Evolutionary conservation across 2,797 vertebrate species (phyloP).

Genomic region (Spatula versicolor): DNA sequence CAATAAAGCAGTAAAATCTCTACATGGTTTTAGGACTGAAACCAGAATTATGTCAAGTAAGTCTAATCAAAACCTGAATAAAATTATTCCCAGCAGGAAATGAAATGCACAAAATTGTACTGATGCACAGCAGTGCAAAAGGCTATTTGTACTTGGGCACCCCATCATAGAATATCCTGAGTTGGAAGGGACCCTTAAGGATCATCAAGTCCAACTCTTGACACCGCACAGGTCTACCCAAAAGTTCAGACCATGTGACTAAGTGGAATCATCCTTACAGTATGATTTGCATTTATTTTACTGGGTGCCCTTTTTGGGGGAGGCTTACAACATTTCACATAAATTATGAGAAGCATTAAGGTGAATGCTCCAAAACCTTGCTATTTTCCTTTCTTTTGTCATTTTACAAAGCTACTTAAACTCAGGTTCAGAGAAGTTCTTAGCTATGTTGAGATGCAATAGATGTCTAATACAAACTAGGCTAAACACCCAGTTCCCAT

Average conservation of each 20-base stretch:
- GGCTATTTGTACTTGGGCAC: background rate
- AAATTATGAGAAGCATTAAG: background rate
- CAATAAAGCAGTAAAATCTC: background rate
- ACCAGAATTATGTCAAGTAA: background rate
- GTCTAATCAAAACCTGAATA: background rate
- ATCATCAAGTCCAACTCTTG: too few relatives aligned
- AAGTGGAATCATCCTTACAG: background rate
- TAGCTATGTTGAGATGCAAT: background rate
- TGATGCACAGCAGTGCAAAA: background rate
- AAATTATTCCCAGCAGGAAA: background rate
- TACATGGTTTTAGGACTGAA: background rate
- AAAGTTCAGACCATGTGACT: too few relatives aligned
- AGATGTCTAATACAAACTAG: background rate
- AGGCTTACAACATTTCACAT: accelerated
- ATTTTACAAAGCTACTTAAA: background rate
- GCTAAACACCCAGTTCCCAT: background rate
- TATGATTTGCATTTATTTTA: background rate
- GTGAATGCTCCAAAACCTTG: background rate
- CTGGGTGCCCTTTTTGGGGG: background rate
- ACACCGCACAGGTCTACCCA: too few relatives aligned
- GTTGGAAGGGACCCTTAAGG: too few relatives aligned
- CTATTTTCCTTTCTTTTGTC: background rate
- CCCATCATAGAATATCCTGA: too few relatives aligned
- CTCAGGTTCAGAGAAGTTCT: background rate
- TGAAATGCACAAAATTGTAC: background rate